Percentiles rank a stretch among this genome's conserved stretches.
These are phyloP conservation scores for Aphrocallistes beatrix DNA, from an alignment of 37 sponge, comb jelly and placozoan species.

Conservation along the genomic window DNA sequence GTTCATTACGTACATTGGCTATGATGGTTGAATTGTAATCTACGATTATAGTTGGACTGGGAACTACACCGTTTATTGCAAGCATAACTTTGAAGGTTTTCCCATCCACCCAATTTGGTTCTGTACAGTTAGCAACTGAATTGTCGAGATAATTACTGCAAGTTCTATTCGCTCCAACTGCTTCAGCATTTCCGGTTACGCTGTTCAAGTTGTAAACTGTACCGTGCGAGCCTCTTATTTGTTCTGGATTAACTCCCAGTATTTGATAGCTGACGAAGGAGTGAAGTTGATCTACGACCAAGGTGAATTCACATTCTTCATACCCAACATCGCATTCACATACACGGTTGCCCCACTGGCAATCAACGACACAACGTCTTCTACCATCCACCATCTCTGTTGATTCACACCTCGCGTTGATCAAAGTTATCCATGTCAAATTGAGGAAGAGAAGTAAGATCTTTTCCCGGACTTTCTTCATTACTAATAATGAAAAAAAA, in stretches of 20 bases:
- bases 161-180: not conserved
- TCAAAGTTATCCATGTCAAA: not conserved
- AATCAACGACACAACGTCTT: not conserved
- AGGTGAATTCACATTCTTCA: not conserved
- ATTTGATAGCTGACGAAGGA: not conserved
- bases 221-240: not conserved
- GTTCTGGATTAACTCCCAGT: not conserved
- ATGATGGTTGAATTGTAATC: constrained; percentile 27
- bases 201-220: not conserved
- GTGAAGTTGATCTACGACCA: not conserved
- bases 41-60: constrained; percentile 57
- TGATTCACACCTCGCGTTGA: not conserved
- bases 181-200: not conserved
- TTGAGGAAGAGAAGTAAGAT: not conserved
- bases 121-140: constrained; percentile 18
- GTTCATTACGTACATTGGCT: constrained; percentile 40
- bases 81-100: constrained; percentile 32
- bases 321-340: not conserved
- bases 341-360: not conserved
- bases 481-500: no score
- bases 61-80: constrained; percentile 48
- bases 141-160: not conserved
- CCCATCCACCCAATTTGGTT: constrained; percentile 43
- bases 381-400: not conserved
- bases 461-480: not conserved